phyloP scores from a whole-genome alignment of 2,113 vertebrate species.

The Symphodus melops region DNA sequence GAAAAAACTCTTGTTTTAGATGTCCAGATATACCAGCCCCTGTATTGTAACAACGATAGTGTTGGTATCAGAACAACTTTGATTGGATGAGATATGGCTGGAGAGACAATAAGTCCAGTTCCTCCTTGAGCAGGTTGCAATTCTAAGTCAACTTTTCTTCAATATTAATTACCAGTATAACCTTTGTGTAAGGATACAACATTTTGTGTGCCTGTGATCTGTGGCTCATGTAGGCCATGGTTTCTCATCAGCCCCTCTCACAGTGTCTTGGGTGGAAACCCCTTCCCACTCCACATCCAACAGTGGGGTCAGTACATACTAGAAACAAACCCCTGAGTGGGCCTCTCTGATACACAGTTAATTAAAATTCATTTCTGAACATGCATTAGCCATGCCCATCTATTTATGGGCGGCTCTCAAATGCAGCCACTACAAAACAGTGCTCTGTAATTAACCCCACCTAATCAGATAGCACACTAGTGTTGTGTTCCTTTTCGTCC shows the following conservation, averaged over 20 bases:
- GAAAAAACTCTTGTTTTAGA: no score
- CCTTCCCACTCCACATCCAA: constrained; percentile 61
- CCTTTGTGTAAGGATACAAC: constrained; percentile 59
- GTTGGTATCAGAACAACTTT: no score
- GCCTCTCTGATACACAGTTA: constrained; percentile 78
- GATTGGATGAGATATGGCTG: constrained; percentile 2
- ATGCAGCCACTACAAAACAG: constrained; percentile 85
- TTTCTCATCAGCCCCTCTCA: constrained; percentile 44
- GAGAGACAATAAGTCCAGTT: constrained; percentile 11
- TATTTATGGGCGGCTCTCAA: constrained; percentile 85
- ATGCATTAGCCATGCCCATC: constrained; percentile 83
- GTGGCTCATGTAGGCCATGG: constrained; percentile 45
- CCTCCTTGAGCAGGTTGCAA: constrained; percentile 31
- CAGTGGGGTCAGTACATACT: constrained; percentile 71
- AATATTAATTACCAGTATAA: constrained; percentile 57
- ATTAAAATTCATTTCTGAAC: constrained; percentile 86
- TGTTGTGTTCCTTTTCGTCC: constrained; percentile 82
- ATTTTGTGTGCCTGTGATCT: constrained; percentile 29
- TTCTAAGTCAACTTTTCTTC: constrained; percentile 38
- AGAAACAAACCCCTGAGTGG: constrained; percentile 74
- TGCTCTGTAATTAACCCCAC: constrained; percentile 86
- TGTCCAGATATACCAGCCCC: no score
- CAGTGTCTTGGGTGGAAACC: constrained; percentile 61
- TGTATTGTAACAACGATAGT: no score
- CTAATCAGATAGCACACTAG: constrained; percentile 85